phyloP scores from a whole-genome alignment of 1,140 invertebrate species.

The Anadara kagoshimensis region DNA sequence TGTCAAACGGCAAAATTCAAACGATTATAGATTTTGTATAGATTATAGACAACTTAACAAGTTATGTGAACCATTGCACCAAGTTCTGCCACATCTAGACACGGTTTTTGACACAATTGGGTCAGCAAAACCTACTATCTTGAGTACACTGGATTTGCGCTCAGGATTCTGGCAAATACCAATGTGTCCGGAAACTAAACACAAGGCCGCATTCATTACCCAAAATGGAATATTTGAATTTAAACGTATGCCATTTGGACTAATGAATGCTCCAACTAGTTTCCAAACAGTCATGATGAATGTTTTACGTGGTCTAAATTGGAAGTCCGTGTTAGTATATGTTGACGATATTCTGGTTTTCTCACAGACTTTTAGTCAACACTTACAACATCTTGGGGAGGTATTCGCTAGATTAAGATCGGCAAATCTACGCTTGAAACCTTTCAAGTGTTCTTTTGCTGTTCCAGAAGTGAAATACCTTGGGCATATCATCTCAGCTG shows the following conservation, averaged over 20 bases:
- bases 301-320: too few relatives aligned
- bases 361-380: neutral
- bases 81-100: too few relatives aligned
- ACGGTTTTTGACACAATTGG: constrained; percentile 35
- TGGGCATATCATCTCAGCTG: constrained; percentile 37
- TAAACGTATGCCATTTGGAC: constrained; percentile 37
- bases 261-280: constrained; percentile 33
- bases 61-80: too few relatives aligned
- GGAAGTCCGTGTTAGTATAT: too few relatives aligned
- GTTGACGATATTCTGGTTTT: constrained; percentile 18
- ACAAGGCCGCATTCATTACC: constrained; percentile 45
- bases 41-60: too few relatives aligned
- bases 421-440: too few relatives aligned
- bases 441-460: constrained; percentile 38
- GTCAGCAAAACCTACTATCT: constrained; percentile 22
- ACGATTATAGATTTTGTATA: too few relatives aligned
- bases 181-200: constrained; percentile 28
- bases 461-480: constrained; percentile 24
- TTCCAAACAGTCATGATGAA: constrained; percentile 41
- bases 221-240: constrained; percentile 39
- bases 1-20: constrained; percentile 28
- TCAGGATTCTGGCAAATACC: constrained; percentile 40
- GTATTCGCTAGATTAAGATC: neutral
- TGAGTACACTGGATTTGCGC: constrained; percentile 27
- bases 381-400: neutral